phyloP scores from a whole-genome alignment of 2,797 vertebrate species.

The Hozukius guyotensis region DNA sequence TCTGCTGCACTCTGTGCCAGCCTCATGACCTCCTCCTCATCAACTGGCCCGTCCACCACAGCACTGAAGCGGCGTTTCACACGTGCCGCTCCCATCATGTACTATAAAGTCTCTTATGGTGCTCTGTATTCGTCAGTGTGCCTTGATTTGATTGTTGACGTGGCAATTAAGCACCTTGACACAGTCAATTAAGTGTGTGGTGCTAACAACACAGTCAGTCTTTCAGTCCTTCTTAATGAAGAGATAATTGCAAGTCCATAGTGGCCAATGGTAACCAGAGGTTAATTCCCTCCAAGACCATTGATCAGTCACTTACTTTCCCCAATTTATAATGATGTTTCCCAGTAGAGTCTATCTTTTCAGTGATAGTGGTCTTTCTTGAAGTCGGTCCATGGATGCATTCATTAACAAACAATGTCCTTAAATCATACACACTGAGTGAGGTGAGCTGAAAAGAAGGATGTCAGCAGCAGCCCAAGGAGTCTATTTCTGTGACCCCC shows the following conservation, averaged over 20 bases:
- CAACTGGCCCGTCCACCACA: constrained; percentile 83
- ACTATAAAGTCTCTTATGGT: constrained; percentile 1
- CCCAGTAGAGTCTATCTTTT: constrained; percentile 10
- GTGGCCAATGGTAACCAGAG: constrained; percentile 19
- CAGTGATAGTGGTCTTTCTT: constrained; percentile 11
- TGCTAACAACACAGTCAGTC: constrained; percentile 9
- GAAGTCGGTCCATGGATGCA: not conserved
- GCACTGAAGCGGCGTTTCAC: constrained; percentile 87
- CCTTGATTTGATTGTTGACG: constrained; percentile 24
- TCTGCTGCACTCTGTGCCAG: constrained; percentile 82
- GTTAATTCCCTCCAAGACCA: constrained; percentile 25
- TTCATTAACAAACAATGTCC: constrained; percentile 17
- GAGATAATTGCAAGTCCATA: constrained; percentile 29
- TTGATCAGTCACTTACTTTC: constrained; percentile 37
- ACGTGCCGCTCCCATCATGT: constrained; percentile 83
- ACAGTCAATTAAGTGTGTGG: constrained; percentile 8
- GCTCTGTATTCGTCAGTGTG: not conserved
- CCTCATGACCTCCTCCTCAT: constrained; percentile 87
- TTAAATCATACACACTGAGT: constrained; percentile 19
- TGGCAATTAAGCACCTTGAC: not conserved
- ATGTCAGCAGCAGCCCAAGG: constrained; percentile 11
- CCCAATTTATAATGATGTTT: constrained; percentile 10
- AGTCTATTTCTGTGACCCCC: constrained; percentile 13
- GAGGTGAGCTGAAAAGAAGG: constrained; percentile 12
- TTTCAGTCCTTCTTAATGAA: constrained; percentile 26